Evolutionary conservation across 2,797 vertebrate genomes (phyloP), one percentile per base, ranked within the genome.

Genomic region (Euthynnus affinis): DNA sequence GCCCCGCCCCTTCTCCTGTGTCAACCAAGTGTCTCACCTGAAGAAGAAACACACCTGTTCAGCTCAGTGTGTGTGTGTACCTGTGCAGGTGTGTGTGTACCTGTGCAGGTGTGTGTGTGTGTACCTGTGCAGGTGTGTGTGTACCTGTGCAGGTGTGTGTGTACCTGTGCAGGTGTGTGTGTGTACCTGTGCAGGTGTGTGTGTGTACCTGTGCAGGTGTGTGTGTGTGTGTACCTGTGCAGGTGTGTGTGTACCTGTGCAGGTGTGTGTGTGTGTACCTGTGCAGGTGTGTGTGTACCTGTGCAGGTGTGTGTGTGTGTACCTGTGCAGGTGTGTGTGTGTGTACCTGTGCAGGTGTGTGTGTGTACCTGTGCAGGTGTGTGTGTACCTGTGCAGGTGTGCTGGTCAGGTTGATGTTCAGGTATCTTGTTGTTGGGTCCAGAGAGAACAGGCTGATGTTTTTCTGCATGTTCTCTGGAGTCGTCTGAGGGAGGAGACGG

Each of bases 391-490:
- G 98, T 76, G 94, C 95, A 14, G 97, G 96, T 48, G 94, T 87
- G 84, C 98, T 53, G 52, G 95, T 94, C 85, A 95, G 95, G 61
- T 96, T 97, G 85, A 96, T 91, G 25, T 97, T 98, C 71, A 96
- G 93, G 58, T 99, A 99, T 25, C 98, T 94, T 8, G 96, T 99
- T 8, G 94, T 87, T 0, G 98, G 98, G 80, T 99, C 97, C 1
- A 98, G 94, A 58, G 97, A 96, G 82, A 97, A 99, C 22, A 96
- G 94, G 91, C 93, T 95, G 89, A 97, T 95, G 95, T 99, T 99
- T 84, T 97, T 99, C 93, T 96, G 98, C 89, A 99, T 96, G 61
- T 99, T 99, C 91, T 99, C 98, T 6, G 98, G 97, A 15, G 98
- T 99, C 13, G 97, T 98, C 91, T 99, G 98, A 88, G 97, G 97